A percentile compares a stretch with the other conserved stretches of the same genome.
Evolutionary conservation across 2,888 invertebrate genomes (phyloP).

Genomic region (Volucella inanis): DNA sequence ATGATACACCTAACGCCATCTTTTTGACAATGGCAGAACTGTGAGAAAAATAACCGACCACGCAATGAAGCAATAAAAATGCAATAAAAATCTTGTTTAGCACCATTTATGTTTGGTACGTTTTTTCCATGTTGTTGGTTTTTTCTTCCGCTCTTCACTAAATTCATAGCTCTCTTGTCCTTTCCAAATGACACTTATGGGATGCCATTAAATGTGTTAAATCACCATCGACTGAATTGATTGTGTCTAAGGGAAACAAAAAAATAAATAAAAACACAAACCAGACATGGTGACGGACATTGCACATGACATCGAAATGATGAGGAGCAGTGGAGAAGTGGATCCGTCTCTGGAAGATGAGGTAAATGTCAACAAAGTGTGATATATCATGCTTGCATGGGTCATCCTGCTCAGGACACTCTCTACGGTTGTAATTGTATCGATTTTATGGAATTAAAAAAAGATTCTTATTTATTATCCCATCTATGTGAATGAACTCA

Average conservation of each 20-base stretch:
- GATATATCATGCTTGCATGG: constrained; percentile 7
- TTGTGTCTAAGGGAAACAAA: constrained; percentile 50
- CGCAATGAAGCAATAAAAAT: constrained; percentile 71
- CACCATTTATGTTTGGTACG: constrained; percentile 55
- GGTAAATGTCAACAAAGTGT: constrained; percentile 8
- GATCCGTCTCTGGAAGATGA: constrained; percentile 6
- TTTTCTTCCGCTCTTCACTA: constrained; percentile 4
- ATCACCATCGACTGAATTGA: constrained; percentile 71
- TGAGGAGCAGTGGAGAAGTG: not conserved
- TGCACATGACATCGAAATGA: constrained; percentile 45
- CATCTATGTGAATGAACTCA: not conserved
- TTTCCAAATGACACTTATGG: constrained; percentile 66
- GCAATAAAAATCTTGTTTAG: constrained; percentile 67
- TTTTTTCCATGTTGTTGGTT: constrained; percentile 9
- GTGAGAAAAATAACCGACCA: constrained; percentile 23
- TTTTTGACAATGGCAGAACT: constrained; percentile 48
- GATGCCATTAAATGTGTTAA: constrained; percentile 65
- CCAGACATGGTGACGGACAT: constrained; percentile 58
- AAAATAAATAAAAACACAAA: constrained; percentile 21
- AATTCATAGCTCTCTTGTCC: constrained; percentile 41
- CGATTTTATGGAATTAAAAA: constrained; percentile 8
- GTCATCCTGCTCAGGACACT: not conserved
- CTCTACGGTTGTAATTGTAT: not conserved
- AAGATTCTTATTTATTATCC: constrained; percentile 6
- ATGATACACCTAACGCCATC: constrained; percentile 59